A percentile compares a stretch with the other conserved stretches of the same genome.
These are phyloP conservation scores for Spodoptera littoralis DNA, from an alignment of 2,888 invertebrate species.

Conservation along the genomic window DNA sequence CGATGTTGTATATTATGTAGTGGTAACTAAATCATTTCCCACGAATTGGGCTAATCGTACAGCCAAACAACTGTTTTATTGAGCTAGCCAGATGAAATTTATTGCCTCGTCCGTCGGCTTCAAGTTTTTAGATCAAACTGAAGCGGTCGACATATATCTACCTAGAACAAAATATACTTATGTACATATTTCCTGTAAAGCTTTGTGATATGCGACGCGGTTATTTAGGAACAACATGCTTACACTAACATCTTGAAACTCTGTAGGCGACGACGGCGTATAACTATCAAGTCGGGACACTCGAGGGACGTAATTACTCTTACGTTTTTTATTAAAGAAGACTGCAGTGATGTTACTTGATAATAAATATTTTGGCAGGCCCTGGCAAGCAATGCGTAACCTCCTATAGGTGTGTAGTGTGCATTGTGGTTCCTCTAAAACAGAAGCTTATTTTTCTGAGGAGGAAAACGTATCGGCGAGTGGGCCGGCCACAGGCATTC, in stretches of 20 bases:
- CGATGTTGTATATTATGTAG: slow-evolving; percentile 25
- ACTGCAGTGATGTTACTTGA: too few relatives aligned
- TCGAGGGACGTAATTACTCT: too few relatives aligned
- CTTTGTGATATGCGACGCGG: slow-evolving; percentile 35
- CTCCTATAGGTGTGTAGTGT: background rate
- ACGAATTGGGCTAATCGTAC: slow-evolving; percentile 51
- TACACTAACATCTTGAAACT: slow-evolving; percentile 3
- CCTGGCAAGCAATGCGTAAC: too few relatives aligned
- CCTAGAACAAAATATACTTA: slow-evolving; percentile 23
- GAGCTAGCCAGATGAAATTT: slow-evolving; percentile 51
- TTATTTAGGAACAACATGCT: slow-evolving; percentile 19
- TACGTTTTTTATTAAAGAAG: too few relatives aligned
- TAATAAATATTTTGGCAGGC: too few relatives aligned
- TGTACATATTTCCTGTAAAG: slow-evolving; percentile 27
- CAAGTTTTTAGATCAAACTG: slow-evolving; percentile 51
- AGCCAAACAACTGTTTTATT: slow-evolving; percentile 55
- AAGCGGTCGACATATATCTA: slow-evolving; percentile 7
- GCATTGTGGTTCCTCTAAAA: slow-evolving; percentile 5
- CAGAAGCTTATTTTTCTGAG: slow-evolving; percentile 47
- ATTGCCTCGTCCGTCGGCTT: slow-evolving; percentile 31
- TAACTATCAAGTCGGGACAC: too few relatives aligned
- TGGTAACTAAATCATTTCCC: slow-evolving; percentile 50
- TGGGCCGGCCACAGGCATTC: slow-evolving; percentile 64
- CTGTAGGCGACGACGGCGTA: slow-evolving; percentile 5
- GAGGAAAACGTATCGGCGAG: slow-evolving; percentile 59